Conservation (phyloP, 1,140 invertebrate genomes). For the Cataglyphis hispanica region DNA sequence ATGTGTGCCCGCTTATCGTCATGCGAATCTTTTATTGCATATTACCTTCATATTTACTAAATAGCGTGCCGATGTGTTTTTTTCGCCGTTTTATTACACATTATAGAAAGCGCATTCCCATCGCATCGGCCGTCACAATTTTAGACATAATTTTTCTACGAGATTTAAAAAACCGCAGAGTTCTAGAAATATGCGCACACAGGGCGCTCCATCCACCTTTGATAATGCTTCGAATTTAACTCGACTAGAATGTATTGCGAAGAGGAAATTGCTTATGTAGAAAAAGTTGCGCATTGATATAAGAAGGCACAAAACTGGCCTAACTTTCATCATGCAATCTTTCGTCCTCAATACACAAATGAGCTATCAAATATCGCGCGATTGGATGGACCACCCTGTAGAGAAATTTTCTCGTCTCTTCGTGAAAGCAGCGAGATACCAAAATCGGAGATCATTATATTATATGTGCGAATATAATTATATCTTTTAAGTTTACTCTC, state of each 20-base stretch:
- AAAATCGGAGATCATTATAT: conserved; percentile 60
- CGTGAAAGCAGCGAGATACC: conserved; percentile 35
- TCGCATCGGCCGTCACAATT: conserved; percentile 43
- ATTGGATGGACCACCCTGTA: conserved; percentile 40
- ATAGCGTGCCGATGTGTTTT: conserved; percentile 73
- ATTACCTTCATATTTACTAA: conserved; percentile 71
- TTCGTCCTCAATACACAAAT: not conserved
- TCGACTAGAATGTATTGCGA: not conserved
- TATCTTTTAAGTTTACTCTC: conserved; percentile 67
- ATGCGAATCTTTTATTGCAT: conserved; percentile 71
- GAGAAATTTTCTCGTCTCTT: conserved; percentile 43
- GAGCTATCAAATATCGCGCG: conserved; percentile 14
- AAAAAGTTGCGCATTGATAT: not conserved
- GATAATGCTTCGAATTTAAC: not conserved
- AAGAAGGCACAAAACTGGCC: conserved; percentile 31
- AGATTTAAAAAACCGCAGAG: conserved; percentile 69
- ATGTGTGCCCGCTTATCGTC: conserved; percentile 38
- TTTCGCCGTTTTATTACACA: conserved; percentile 53
- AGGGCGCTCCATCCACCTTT: conserved; percentile 24
- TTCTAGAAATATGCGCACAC: conserved; percentile 43
- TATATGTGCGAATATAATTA: conserved; percentile 64
- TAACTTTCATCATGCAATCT: conserved; percentile 32
- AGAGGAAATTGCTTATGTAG: not conserved
- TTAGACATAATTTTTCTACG: conserved; percentile 78
- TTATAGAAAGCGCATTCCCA: conserved; percentile 44